These are phyloP conservation scores for Steromphala cineraria DNA, from an alignment of 2,888 invertebrate genomes.

Conservation along the genomic window DNA sequence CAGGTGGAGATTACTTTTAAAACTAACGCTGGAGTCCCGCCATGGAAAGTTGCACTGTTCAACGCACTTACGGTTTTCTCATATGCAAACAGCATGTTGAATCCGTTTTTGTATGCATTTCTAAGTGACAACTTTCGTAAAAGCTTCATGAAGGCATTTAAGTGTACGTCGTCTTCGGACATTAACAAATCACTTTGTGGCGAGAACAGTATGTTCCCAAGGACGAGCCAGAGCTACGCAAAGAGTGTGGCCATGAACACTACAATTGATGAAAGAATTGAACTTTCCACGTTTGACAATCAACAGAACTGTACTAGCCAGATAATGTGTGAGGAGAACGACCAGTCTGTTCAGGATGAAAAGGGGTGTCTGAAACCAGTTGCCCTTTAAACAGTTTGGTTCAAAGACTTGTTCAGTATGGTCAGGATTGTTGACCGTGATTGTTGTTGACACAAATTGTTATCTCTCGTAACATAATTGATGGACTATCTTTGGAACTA, in stretches of 20 bases:
- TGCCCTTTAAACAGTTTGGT: neutral
- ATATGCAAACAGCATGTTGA: conserved; percentile 73
- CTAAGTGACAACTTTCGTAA: conserved; percentile 73
- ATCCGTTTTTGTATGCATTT: conserved; percentile 74
- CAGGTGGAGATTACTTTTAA: conserved; percentile 65
- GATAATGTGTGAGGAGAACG: conserved; percentile 14
- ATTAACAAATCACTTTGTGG: conserved; percentile 50
- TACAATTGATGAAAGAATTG: conserved; percentile 38
- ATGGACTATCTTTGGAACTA: neutral
- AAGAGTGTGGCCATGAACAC: conserved; percentile 28
- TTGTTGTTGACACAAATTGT: no score
- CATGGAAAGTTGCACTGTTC: conserved; percentile 60
- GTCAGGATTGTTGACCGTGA: no score
- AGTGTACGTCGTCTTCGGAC: conserved; percentile 62
- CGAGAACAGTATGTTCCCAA: conserved; percentile 64
- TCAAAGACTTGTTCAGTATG: neutral
- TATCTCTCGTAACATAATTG: no score
- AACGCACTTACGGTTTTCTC: conserved; percentile 70
- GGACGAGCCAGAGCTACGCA: conserved; percentile 42
- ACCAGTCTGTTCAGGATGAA: conserved; percentile 22
- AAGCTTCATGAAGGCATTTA: conserved; percentile 73
- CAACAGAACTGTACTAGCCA: conserved; percentile 21
- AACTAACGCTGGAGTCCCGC: neutral
- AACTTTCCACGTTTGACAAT: conserved; percentile 36
- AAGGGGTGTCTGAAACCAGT: conserved; percentile 26